Percentiles rank a stretch among this genome's conserved stretches.
phyloP scores from a whole-genome alignment of 2,888 invertebrate species.

The Odontocolon sp. region DNA sequence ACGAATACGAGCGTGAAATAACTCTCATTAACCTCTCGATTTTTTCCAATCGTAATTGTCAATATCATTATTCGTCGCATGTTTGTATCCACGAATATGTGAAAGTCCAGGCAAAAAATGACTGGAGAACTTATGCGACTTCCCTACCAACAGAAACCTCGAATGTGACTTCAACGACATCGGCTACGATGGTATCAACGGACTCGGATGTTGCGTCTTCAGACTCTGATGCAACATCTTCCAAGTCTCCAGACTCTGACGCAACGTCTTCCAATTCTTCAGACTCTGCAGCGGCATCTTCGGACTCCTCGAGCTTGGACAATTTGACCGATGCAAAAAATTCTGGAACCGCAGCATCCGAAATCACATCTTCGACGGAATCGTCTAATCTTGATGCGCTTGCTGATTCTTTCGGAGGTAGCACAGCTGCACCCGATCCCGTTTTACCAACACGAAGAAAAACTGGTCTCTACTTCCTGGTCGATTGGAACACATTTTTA shows the following conservation, averaged over 20 bases:
- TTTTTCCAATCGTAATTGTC: slow-evolving; percentile 1
- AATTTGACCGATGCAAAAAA: background rate
- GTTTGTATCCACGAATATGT: background rate
- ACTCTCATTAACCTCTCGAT: slow-evolving; percentile 1
- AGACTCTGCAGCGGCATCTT: background rate
- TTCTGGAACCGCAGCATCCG: slow-evolving; percentile 1
- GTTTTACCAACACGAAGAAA: slow-evolving; percentile 86
- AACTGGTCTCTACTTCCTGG: slow-evolving; percentile 91
- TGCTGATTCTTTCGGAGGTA: slow-evolving; percentile 90
- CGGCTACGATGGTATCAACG: slow-evolving; percentile 14
- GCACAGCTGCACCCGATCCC: slow-evolving; percentile 84
- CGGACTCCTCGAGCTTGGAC: background rate
- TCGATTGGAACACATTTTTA: slow-evolving; percentile 93
- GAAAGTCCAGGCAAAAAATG: slow-evolving; percentile 7
- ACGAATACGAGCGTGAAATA: slow-evolving; percentile 1
- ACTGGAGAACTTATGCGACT: slow-evolving; percentile 10
- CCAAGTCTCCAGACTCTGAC: background rate
- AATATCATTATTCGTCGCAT: slow-evolving; percentile 20
- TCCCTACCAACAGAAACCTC: slow-evolving; percentile 58
- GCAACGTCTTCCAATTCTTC: background rate
- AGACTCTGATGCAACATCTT: slow-evolving; percentile 7
- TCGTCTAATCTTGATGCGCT: slow-evolving; percentile 84
- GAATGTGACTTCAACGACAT: slow-evolving; percentile 36
- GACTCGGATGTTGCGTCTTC: slow-evolving; percentile 50
- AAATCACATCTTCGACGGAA: slow-evolving; percentile 23